Evolutionary conservation across 2,888 invertebrate species (phyloP).

Genomic region (Athrips mouffetella): DNA sequence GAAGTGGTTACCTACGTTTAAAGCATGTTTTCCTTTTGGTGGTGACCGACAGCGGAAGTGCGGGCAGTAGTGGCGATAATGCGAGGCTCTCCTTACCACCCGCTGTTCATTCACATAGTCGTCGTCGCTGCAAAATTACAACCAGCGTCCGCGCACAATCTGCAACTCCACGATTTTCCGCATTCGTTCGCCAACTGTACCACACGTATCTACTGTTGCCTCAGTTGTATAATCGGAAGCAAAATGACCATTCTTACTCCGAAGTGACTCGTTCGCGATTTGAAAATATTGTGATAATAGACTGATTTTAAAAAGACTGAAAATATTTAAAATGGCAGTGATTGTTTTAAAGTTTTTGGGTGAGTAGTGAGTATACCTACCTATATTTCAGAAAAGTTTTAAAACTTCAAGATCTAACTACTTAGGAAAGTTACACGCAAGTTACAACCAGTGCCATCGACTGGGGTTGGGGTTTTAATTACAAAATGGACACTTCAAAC

Average conservation of each 20-base stretch:
- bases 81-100: constrained; percentile 15
- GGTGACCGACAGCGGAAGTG: constrained; percentile 25
- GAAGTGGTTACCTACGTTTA: too few relatives aligned
- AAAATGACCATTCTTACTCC: constrained; percentile 26
- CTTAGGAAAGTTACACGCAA: too few relatives aligned
- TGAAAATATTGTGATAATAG: constrained; percentile 9
- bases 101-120: constrained; percentile 18
- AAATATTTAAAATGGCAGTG: constrained; percentile 52
- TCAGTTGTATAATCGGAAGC: background rate
- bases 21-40: constrained; percentile 20
- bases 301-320: constrained; percentile 10
- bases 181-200: constrained; percentile 26
- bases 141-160: constrained; percentile 3
- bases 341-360: constrained; percentile 58
- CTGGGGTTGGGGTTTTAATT: too few relatives aligned
- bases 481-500: too few relatives aligned
- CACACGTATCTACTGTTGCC: constrained; percentile 18
- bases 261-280: constrained; percentile 15
- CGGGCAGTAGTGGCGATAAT: constrained; percentile 29
- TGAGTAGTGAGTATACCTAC: constrained; percentile 36
- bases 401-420: too few relatives aligned
- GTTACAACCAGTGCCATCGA: too few relatives aligned
- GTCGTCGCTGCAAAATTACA: constrained; percentile 18
- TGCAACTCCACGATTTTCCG: constrained; percentile 11
- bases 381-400: too few relatives aligned